phyloP scores from a whole-genome alignment of 1,140 invertebrate genomes.

The Mizuhopecten yessoensis region DNA sequence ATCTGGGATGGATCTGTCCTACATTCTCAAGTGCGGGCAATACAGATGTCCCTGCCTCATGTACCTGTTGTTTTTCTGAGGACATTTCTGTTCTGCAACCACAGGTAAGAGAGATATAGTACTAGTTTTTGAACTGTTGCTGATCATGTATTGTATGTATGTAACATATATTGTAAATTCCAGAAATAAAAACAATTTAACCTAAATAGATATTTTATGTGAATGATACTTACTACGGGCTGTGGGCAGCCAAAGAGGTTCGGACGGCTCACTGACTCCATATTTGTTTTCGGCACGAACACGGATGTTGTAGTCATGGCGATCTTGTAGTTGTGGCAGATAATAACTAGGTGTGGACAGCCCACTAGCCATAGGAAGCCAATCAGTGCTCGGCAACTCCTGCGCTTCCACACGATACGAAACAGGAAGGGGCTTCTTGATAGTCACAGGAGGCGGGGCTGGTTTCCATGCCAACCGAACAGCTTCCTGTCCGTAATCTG shows the following conservation, averaged over 20 bases:
- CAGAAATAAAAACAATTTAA: too few relatives aligned
- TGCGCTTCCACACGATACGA: conserved; percentile 79
- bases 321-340: conserved; percentile 72
- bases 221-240: conserved; percentile 74
- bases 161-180: too few relatives aligned
- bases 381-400: conserved; percentile 75
- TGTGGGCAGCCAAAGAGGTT: conserved; percentile 77
- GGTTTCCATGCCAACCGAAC: conserved; percentile 78
- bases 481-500: conserved; percentile 78
- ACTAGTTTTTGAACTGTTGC: too few relatives aligned
- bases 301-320: conserved; percentile 77
- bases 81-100: too few relatives aligned
- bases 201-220: too few relatives aligned
- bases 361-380: conserved; percentile 75
- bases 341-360: conserved; percentile 74
- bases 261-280: conserved; percentile 78
- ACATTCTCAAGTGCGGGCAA: too few relatives aligned
- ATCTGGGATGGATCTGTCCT: too few relatives aligned
- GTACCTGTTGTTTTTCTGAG: too few relatives aligned
- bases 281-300: conserved; percentile 80
- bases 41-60: too few relatives aligned
- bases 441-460: conserved; percentile 57
- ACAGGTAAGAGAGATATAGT: too few relatives aligned
- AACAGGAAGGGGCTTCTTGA: conserved; percentile 66
- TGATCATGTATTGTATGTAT: too few relatives aligned